These are phyloP conservation scores for Drosophila peninsularis DNA, from an alignment of 2,888 invertebrate species.

Conservation along the genomic window DNA sequence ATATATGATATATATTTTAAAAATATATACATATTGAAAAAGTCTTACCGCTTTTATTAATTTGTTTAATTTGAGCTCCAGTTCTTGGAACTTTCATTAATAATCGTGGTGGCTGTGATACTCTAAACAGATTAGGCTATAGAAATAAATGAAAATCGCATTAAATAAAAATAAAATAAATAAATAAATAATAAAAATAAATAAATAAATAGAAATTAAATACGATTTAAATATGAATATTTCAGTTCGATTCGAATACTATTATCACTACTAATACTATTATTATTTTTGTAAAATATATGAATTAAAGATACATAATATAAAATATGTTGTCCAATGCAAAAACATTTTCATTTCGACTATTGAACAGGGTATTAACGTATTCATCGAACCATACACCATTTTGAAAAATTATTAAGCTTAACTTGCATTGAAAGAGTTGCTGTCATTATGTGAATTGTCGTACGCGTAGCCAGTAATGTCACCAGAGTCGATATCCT, in stretches of 20 bases:
- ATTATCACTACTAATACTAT: too few relatives aligned
- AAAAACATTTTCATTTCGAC: background rate
- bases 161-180: background rate
- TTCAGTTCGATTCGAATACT: background rate
- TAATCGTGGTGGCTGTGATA: slow-evolving; percentile 11
- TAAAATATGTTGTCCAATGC: too few relatives aligned
- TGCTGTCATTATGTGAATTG: slow-evolving; percentile 21
- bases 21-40: background rate
- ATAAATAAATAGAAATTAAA: too few relatives aligned
- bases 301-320: too few relatives aligned
- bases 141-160: background rate
- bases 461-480: slow-evolving; percentile 85
- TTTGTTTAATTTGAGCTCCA: slow-evolving; percentile 10
- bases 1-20: background rate
- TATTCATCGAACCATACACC: too few relatives aligned
- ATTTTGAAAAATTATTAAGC: background rate
- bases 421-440: slow-evolving; percentile 23
- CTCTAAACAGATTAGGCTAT: slow-evolving; percentile 14
- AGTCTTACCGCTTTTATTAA: slow-evolving; percentile 37
- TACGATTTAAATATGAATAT: background rate
- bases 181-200: too few relatives aligned
- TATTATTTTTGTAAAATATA: too few relatives aligned
- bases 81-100: background rate
- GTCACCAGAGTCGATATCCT: slow-evolving; percentile 88
- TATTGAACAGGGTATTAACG: background rate